Base-by-base conservation (phyloP, 2,888 invertebrate species). In the Scelioninae gen. 1 region DNA sequence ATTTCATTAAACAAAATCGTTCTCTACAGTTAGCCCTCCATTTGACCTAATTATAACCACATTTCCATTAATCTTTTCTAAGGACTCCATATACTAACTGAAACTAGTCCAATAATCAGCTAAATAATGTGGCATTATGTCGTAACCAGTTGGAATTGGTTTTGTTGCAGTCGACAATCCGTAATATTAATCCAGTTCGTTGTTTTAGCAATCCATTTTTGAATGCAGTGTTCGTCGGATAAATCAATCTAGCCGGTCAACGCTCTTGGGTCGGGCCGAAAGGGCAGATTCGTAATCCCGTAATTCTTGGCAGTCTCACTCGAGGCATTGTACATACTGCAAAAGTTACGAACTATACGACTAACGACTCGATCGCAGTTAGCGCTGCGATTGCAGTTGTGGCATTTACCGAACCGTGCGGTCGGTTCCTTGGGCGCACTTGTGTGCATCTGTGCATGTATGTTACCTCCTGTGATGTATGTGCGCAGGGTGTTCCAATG, bases 241-340 rank as follows among this genome's bases (percentile, higher is more conserved):
- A 83, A 86, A 82, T 86, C 86, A 86, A 77, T 71, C 79, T 80
- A 71, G 79, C 66, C 84, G 86, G 86, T 86, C 86, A 86, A 85
- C 81, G 79, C 58, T 72, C 69, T 77, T 83, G 81, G 82, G 80
- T 72, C 84, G 82, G 68, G 84, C 84, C 79, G 86, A 86, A 86
- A 86, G 86, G 86, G 86, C 86, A 86, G 75, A 86, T 82, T 85
- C 80, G 86, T 84, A 86, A 86, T 85, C 85, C 81, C 72, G 84
- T 84, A 85, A 85, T 84, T 86, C 86, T 86, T 84, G 81, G 53
- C 74, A 78, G 68, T 15, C 75, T 60, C 68, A 80, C 68, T 72
- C 66, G 58, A 62, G 31, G 65, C 81, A 71, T 65, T 79, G 76
- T 66, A 82, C 71, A 69, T 69, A 76, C 74, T 49, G 68, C 53